phyloP scores from a whole-genome alignment of 2,888 invertebrate genomes.

The Drosophila cognata region DNA sequence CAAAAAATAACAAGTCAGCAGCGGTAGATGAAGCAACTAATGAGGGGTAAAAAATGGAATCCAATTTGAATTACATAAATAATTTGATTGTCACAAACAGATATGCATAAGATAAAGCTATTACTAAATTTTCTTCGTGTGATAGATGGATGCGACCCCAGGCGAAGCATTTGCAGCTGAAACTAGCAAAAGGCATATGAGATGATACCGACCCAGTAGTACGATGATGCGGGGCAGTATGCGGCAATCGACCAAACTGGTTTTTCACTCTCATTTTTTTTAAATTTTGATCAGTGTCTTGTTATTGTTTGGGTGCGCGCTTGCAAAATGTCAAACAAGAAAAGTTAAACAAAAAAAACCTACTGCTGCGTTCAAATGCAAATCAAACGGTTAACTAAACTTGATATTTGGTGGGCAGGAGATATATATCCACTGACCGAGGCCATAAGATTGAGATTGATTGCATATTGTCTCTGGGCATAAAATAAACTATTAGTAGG shows the following conservation, averaged over 20 bases:
- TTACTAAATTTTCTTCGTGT: too few relatives aligned
- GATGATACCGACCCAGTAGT: conserved; percentile 8
- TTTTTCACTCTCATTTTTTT: conserved; percentile 21
- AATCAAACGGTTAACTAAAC: conserved; percentile 38
- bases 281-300: conserved; percentile 40
- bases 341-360: conserved; percentile 9
- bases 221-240: conserved; percentile 6
- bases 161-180: conserved; percentile 4
- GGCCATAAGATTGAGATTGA: conserved; percentile 34
- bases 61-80: background rate
- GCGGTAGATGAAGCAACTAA: background rate
- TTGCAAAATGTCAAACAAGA: conserved; percentile 50
- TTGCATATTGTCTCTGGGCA: conserved; percentile 31
- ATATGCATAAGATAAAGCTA: background rate
- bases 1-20: background rate
- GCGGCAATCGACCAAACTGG: conserved; percentile 43
- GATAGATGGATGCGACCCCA: background rate
- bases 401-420: conserved; percentile 2
- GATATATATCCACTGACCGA: background rate
- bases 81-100: background rate
- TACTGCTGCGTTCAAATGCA: conserved; percentile 22
- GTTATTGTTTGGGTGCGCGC: conserved; percentile 42
- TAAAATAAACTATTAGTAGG: conserved; percentile 25
- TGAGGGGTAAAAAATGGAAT: background rate
- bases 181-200: conserved; percentile 2